A percentile compares a stretch with the other conserved stretches of the same genome.
phyloP scores from a whole-genome alignment of 2,888 invertebrate species.

The Heterodera filipjevi region DNA sequence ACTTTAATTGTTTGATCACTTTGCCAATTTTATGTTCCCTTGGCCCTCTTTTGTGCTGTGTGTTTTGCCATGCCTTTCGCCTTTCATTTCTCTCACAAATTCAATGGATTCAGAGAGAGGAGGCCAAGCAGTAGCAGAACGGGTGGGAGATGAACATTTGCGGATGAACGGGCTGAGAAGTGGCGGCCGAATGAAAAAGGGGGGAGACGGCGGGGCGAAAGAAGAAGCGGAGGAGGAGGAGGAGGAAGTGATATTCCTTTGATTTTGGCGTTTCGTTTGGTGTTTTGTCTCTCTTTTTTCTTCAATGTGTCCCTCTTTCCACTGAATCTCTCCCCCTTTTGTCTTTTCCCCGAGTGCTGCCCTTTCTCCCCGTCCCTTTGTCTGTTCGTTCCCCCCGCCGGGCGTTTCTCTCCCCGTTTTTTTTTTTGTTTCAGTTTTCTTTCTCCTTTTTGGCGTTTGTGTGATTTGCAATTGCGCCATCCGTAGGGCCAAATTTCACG shows the following conservation, averaged over 20 bases:
- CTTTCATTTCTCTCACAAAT: not conserved
- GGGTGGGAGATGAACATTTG: not conserved
- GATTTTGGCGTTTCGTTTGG: not conserved
- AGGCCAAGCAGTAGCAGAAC: not conserved
- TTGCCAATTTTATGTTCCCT: too few species aligned
- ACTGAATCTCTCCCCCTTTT: not conserved
- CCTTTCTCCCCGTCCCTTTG: not conserved
- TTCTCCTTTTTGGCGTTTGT: slow-evolving; percentile 57
- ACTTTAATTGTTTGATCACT: not conserved
- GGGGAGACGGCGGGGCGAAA: not conserved
- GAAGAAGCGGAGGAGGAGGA: slow-evolving; percentile 3
- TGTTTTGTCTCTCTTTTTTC: not conserved
- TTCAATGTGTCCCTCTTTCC: too few species aligned
- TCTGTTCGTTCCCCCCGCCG: not conserved
- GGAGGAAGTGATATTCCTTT: slow-evolving; percentile 29
- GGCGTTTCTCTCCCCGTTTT: not conserved
- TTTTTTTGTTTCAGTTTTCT: slow-evolving; percentile 49
- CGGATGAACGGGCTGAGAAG: not conserved
- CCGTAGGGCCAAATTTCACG: slow-evolving; percentile 47
- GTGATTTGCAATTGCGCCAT: slow-evolving; percentile 59
- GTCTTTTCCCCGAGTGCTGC: not conserved
- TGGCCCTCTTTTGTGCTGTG: too few species aligned
- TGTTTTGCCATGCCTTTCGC: too few species aligned
- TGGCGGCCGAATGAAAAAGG: not conserved
- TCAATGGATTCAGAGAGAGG: not conserved